These are phyloP conservation scores for Moxostoma hubbsi DNA, from an alignment of 2,797 vertebrate genomes.

Conservation along the genomic window DNA sequence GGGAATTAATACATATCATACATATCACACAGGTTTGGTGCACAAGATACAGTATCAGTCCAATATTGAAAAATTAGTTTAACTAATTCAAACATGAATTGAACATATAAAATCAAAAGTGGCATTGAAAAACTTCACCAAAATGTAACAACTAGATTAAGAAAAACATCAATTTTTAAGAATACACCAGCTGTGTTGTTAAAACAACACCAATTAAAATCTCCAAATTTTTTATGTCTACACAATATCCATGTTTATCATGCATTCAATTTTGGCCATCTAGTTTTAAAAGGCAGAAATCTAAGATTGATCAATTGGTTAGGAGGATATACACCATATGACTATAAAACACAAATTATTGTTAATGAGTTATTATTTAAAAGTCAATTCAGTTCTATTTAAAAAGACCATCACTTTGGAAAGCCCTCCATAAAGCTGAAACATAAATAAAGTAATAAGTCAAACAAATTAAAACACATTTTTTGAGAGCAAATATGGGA, in stretches of 20 bases:
- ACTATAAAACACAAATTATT: background rate
- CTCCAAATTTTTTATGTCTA: background rate
- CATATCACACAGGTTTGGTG: slow-evolving; percentile 10
- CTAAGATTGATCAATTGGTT: background rate
- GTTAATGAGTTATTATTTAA: background rate
- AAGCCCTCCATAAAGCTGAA: background rate
- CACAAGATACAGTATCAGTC: background rate
- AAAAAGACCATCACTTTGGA: background rate
- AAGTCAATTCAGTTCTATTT: background rate
- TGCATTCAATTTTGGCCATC: background rate
- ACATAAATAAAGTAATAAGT: background rate
- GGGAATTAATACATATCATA: slow-evolving; percentile 3
- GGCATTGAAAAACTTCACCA: background rate
- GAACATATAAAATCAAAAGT: background rate
- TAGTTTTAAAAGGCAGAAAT: slow-evolving; percentile 9
- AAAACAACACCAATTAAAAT: background rate
- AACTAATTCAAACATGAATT: background rate
- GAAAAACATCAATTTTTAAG: background rate
- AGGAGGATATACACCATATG: background rate
- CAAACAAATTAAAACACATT: background rate
- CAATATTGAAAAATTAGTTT: background rate
- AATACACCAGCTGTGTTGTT: background rate
- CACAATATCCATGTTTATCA: background rate
- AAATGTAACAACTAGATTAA: background rate
- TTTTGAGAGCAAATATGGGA: background rate